Evolutionary conservation across 2,888 invertebrate genomes (phyloP).

Genomic region (Minunthozetes semirufus): DNA sequence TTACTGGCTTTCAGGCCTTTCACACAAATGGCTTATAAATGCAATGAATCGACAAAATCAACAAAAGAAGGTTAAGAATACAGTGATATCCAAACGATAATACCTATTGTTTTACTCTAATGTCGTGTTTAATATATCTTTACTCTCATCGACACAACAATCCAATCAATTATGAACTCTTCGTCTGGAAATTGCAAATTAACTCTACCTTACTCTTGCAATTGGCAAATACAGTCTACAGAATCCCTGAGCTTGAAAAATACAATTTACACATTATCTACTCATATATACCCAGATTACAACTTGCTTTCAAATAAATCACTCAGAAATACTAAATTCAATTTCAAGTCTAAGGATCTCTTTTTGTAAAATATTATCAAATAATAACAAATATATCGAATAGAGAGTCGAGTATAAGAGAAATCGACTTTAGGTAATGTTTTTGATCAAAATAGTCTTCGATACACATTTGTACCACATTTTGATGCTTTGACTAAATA

Average conservation of each 20-base stretch:
- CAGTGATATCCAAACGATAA: background rate
- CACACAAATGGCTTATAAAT: slow-evolving; percentile 22
- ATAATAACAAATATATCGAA: too few relatives aligned
- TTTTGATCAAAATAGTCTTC: background rate
- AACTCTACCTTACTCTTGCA: too few relatives aligned
- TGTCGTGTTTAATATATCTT: background rate
- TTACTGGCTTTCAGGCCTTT: background rate
- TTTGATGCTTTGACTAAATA: background rate
- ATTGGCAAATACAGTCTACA: too few relatives aligned
- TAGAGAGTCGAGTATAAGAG: background rate
- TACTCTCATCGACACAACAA: background rate
- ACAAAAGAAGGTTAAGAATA: background rate
- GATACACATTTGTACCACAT: background rate
- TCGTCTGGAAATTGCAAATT: too few relatives aligned
- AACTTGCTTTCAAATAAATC: too few relatives aligned
- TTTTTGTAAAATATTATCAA: too few relatives aligned
- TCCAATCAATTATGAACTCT: background rate
- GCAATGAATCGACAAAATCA: background rate
- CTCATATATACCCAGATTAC: too few relatives aligned
- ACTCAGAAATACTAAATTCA: too few relatives aligned
- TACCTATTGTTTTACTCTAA: background rate
- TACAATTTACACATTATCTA: too few relatives aligned
- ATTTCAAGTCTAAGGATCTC: too few relatives aligned
- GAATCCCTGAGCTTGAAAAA: too few relatives aligned
- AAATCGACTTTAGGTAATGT: background rate